Percentiles rank a stretch among this genome's conserved stretches.
phyloP scores from a whole-genome alignment of 1,140 invertebrate genomes.

The Neotoxoptera formosana region DNA sequence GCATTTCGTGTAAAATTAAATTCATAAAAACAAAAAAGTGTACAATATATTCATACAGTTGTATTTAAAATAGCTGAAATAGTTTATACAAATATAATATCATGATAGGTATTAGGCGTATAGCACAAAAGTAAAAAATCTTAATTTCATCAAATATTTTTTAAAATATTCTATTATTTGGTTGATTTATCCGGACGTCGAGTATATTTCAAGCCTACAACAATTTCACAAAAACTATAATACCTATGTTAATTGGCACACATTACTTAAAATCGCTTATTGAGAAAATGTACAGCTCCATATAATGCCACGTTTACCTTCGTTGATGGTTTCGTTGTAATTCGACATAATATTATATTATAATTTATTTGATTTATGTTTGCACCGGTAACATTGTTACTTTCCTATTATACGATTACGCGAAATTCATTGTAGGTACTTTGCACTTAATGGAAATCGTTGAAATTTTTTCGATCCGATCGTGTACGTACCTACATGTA shows the following conservation, averaged over 20 bases:
- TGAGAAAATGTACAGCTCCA: not conserved
- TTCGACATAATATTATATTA: too few species aligned
- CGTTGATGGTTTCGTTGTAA: not conserved
- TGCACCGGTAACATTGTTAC: not conserved
- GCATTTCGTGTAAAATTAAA: not conserved
- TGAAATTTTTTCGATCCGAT: not conserved
- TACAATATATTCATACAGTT: not conserved
- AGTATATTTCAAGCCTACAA: not conserved
- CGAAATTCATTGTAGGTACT: not conserved
- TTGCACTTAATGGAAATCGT: not conserved
- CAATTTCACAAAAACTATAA: not conserved
- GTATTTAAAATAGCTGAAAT: not conserved
- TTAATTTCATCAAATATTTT: too few species aligned
- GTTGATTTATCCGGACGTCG: not conserved
- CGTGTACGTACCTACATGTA: not conserved
- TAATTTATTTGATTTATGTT: not conserved
- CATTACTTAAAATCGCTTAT: not conserved
- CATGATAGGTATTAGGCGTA: too few species aligned
- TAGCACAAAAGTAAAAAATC: too few species aligned
- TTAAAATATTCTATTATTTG: too few species aligned
- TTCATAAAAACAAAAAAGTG: not conserved
- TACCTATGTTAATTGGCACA: not conserved
- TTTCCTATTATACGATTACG: not conserved
- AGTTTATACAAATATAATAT: not conserved
- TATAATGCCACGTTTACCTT: not conserved